These are phyloP conservation scores for Pogonognathellus flavescens DNA, from an alignment of 1,140 invertebrate genomes.

Conservation along the genomic window DNA sequence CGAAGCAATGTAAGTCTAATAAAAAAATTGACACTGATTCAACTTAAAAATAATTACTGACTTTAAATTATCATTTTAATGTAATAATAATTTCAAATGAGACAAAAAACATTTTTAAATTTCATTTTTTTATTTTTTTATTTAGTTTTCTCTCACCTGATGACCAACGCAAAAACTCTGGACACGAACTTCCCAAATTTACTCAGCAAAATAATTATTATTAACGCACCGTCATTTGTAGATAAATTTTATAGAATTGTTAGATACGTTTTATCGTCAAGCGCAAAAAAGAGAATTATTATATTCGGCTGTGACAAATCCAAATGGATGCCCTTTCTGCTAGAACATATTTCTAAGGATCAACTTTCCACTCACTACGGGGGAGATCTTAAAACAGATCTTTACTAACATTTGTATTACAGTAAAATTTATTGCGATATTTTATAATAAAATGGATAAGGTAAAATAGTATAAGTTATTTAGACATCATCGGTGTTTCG, in stretches of 20 bases:
- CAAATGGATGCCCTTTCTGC: neutral
- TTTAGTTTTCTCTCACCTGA: neutral
- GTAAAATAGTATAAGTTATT: too few species aligned
- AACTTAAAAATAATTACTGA: too few species aligned
- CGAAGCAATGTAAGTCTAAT: constrained; percentile 3
- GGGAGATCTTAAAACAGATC: too few species aligned
- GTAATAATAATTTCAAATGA: neutral
- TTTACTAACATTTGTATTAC: too few species aligned
- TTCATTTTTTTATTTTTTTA: neutral
- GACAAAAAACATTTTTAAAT: neutral
- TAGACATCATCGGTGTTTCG: too few species aligned
- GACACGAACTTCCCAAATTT: neutral
- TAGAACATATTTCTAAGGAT: constrained; percentile 22
- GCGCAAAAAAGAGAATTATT: neutral
- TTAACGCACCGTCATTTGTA: neutral
- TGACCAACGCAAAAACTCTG: neutral
- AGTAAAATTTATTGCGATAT: too few species aligned
- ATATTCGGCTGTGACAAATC: constrained; percentile 24
- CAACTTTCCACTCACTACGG: neutral
- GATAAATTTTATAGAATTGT: neutral
- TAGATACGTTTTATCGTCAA: neutral
- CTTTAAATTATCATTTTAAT: too few species aligned
- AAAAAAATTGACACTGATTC: neutral
- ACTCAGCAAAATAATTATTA: neutral
- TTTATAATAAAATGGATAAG: too few species aligned